Evolutionary conservation across 2,113 vertebrate species (phyloP).

Genomic region (Myrmecophaga tridactyla): DNA sequence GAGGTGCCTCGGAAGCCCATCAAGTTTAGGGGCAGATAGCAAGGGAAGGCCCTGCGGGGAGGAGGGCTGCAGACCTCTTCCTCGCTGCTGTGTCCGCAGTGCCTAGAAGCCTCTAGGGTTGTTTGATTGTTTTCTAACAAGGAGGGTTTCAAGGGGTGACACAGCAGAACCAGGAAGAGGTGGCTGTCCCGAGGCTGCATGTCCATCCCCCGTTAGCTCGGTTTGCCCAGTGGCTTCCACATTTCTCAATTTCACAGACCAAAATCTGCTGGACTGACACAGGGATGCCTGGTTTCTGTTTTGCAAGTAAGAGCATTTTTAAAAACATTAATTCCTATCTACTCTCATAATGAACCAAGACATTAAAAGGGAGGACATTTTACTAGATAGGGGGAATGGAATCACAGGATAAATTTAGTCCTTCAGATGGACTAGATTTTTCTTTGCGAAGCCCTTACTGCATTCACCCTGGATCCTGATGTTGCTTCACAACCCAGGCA

Average conservation of each 20-base stretch:
- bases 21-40: not conserved
- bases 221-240: not conserved
- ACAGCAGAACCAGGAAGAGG: no score
- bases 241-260: not conserved
- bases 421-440: not conserved
- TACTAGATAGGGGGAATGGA: not conserved
- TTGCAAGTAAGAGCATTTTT: not conserved
- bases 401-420: not conserved
- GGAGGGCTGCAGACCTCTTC: fast-evolving
- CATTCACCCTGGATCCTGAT: not conserved
- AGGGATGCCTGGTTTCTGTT: not conserved
- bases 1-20: not conserved
- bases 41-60: not conserved
- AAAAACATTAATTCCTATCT: no score
- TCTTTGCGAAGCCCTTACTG: not conserved
- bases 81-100: not conserved
- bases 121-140: no score
- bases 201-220: no score
- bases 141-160: not conserved
- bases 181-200: fast-evolving
- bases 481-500: not conserved
- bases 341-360: not conserved
- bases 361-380: not conserved
- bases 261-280: not conserved
- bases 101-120: not conserved